Base-by-base conservation (phyloP, 2,888 invertebrate species). In the Colletes collaris region DNA sequence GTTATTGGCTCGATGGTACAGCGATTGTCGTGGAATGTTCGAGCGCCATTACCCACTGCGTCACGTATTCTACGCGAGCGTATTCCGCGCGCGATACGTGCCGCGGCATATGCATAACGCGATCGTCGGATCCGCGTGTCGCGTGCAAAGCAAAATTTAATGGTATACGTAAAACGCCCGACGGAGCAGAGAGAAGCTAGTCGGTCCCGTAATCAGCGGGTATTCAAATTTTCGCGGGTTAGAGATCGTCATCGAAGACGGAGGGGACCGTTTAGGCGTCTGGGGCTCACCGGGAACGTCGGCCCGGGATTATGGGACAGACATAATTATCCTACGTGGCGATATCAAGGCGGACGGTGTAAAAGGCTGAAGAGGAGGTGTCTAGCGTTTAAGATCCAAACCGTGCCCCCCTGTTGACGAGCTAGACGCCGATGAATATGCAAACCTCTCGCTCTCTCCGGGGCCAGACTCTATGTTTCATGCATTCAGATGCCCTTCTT, bases 401-500 rank as follows among this genome's bases (percentile, higher is more conserved):
- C 63, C 63, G 70, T 63, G 64, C 65, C 67, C 35, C 44, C 73
- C 64, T 67, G 85, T 81, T 82, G 84, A 86, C 71, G 83, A 83
- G 71, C 55, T 16, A 58, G 56, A 59, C 52, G 68, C 62, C 87
- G 82, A 90, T 91, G 91, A 91, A 91, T 91, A 91, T 91, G 89
- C 90, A 91, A 85, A 81, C 86, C 56, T 64, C 67, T 76, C 67
- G 83, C 63, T 65, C 73, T 83, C 77, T 69, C 71, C 27, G 27
- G 76, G 65, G 62, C 73, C 60, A 40, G 40, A 40, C 76, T 85
- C 85, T 87, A 86, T 90, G 88, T 89, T 91, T 87, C 90, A 90
- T 90, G 91, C 90, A 90, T 91, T 90, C 89, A 89, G 89, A 89
- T 90, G 88, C 66, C 89, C 91, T 91, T 86, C 88, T 91, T 90